phyloP scores from a whole-genome alignment of 2,113 vertebrate genomes.

The Macquaria australasica region DNA sequence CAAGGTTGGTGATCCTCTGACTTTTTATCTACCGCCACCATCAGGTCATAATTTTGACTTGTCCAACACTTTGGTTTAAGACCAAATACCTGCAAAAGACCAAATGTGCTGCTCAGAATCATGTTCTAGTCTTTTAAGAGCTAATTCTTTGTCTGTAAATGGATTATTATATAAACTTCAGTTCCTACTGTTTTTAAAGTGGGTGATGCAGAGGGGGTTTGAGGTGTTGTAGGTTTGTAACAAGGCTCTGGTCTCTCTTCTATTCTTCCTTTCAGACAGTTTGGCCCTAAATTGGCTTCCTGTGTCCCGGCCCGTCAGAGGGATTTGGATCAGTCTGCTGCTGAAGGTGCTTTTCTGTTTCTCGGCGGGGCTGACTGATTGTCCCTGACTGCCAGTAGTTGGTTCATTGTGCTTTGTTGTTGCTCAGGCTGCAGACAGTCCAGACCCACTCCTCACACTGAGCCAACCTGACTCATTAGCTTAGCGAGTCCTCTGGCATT shows the following conservation, averaged over 20 bases:
- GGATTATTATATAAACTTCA: conserved; percentile 1
- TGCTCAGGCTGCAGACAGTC: conserved; percentile 53
- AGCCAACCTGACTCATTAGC: conserved; percentile 63
- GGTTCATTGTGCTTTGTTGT: conserved; percentile 54
- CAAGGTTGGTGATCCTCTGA: background rate
- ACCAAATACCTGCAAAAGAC: background rate
- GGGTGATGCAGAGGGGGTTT: background rate
- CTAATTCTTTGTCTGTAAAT: background rate
- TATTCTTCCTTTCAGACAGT: conserved; percentile 21
- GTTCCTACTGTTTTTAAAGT: background rate
- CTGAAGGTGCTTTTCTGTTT: conserved; percentile 66
- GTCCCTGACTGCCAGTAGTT: conserved; percentile 59
- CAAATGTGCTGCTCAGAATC: background rate
- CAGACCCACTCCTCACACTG: conserved; percentile 21
- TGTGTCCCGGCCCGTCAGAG: conserved; percentile 47
- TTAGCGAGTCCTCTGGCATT: conserved; percentile 45
- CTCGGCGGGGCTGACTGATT: conserved; percentile 58
- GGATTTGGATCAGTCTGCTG: conserved; percentile 58
- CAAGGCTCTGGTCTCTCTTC: conserved; percentile 10
- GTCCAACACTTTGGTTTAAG: too few species aligned
- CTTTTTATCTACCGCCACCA: too few species aligned
- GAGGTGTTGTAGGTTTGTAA: background rate
- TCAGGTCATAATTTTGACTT: too few species aligned
- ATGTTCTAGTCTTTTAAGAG: background rate
- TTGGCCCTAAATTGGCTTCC: conserved; percentile 48